These are phyloP conservation scores for Leptobrachium leishanense DNA, from an alignment of 2,113 vertebrate genomes.

Conservation along the genomic window DNA sequence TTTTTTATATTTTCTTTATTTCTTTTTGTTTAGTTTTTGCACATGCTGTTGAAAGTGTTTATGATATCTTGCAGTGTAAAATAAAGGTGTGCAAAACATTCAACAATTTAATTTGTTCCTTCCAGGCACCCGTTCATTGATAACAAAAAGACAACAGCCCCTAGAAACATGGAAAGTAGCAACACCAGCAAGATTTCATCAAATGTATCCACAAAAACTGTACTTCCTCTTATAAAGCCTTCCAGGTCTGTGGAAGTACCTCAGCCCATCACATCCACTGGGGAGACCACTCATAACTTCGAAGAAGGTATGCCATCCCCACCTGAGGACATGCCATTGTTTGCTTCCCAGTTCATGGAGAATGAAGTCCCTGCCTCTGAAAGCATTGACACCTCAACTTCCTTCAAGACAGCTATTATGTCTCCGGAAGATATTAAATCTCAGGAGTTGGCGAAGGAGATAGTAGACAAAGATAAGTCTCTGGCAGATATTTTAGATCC, in stretches of 20 bases:
- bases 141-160: conserved; percentile 34
- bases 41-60: too few species aligned
- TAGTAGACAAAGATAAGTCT: conserved; percentile 81
- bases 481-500: conserved; percentile 83
- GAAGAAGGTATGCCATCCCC: conserved; percentile 1
- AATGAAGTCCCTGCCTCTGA: not conserved
- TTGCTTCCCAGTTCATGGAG: conserved; percentile 26
- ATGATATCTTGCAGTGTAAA: too few species aligned
- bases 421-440: conserved; percentile 77
- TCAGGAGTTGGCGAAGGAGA: conserved; percentile 79
- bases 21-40: too few species aligned
- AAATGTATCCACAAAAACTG: not conserved
- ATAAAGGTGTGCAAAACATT: too few species aligned
- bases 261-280: conserved; percentile 22
- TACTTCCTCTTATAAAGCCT: conserved; percentile 22
- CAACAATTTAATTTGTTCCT: not conserved
- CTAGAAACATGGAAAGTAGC: not conserved
- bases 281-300: conserved; percentile 5
- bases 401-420: conserved; percentile 60
- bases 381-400: conserved; percentile 16
- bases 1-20: too few species aligned
- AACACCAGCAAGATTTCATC: conserved; percentile 23
- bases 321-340: conserved; percentile 18
- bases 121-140: conserved; percentile 54
- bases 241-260: not conserved